A percentile compares a stretch with the other conserved stretches of the same genome.
These are phyloP conservation scores for Rhea pennata DNA, from an alignment of 2,113 vertebrate genomes.

Conservation along the genomic window DNA sequence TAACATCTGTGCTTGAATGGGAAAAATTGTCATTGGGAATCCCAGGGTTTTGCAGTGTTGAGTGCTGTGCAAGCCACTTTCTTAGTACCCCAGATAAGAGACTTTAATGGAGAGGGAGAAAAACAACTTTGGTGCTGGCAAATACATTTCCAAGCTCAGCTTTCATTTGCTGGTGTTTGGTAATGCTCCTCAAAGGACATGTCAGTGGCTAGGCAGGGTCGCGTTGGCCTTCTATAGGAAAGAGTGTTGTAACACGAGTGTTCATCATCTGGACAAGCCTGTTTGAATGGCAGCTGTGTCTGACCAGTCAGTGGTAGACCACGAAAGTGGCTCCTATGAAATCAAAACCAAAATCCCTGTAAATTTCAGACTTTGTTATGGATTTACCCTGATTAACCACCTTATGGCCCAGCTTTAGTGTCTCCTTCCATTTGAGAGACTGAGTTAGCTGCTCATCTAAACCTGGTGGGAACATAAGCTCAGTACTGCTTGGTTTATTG, in stretches of 20 bases:
- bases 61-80: slow-evolving; percentile 5
- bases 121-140: slow-evolving; percentile 1
- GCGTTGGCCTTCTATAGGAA: not conserved
- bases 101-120: slow-evolving; percentile 1
- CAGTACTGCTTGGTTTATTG: not conserved
- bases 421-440: not conserved
- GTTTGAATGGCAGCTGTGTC: not conserved
- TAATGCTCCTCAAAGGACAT: not conserved
- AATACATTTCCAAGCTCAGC: not conserved
- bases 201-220: not conserved
- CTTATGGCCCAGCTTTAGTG: not conserved
- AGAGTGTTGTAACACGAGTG: not conserved
- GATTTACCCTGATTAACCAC: not conserved
- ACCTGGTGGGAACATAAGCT: not conserved
- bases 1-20: slow-evolving; percentile 49
- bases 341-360: not conserved
- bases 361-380: not conserved
- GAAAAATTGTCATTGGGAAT: slow-evolving; percentile 37
- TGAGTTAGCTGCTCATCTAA: not conserved
- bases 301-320: not conserved
- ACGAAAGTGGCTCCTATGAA: not conserved
- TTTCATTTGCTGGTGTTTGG: not conserved
- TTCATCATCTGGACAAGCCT: not conserved
- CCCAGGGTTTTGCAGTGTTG: slow-evolving; percentile 27
- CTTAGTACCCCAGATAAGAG: slow-evolving; percentile 38